Base-by-base conservation (phyloP, 2,113 vertebrate genomes). In the Elephas maximus region DNA sequence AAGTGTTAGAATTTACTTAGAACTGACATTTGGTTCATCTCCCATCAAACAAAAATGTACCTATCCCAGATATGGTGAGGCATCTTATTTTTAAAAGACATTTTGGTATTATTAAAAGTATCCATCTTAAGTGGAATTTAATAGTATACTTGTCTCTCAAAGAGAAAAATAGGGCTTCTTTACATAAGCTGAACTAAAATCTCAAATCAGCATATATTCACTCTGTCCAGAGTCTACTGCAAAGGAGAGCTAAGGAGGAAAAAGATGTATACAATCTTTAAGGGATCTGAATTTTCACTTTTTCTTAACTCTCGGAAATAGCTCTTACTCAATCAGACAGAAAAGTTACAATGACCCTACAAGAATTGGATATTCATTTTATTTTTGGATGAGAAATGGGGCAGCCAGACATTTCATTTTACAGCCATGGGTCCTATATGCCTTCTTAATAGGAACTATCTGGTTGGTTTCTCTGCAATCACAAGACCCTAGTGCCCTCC, bases 311-410 rank as follows among this genome's bases (percentile, higher is more conserved):
- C 37, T 89, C 21, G 62, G 65, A 93, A 95, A 84, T 87, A 65
- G 26, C 20, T 94, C 87, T 96, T 87, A 94, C 33, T 91, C 21
- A 30, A 5, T 93, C 74, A 48, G 77, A 81, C 41, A 73, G 63
- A 91, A 95, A 94, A 92, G 76, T 88, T 95, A 73, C 26, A 60
- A 30, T 77, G 73, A 77, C 83, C 74, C 33, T 80, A 51, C 30
- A 91, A 94, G 71, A 91, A 84, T 0, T 84, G 28, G 63, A 23
- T 93, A 93, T 80, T 87, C 60, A 87, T 91, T 97, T 94, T 76
- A 84, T 30, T 94, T 91, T 87, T 51, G 26, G 69, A 84, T 71
- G n/a, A 84, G n/a, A 89, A 97, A 96, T 93, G 80, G 93, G 88
- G 18, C 62, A 37, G 12, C 8, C 21, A 86, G 44, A 77, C 51